Evolutionary conservation across 2,113 vertebrate species (phyloP).

Genomic region (Microtus richardsoni): DNA sequence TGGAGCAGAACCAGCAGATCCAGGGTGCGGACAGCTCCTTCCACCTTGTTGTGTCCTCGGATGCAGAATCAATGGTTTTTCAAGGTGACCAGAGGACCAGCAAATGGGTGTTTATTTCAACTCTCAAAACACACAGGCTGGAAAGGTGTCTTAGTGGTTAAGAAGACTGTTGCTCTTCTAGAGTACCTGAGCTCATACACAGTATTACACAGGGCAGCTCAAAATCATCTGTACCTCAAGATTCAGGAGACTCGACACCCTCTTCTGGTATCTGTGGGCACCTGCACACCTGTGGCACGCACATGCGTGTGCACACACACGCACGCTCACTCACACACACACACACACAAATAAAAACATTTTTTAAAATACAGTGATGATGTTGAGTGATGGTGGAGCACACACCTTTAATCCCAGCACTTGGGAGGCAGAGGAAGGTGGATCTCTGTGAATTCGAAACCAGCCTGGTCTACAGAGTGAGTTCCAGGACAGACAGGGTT

Average conservation of each 20-base stretch:
- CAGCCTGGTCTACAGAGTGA: background rate
- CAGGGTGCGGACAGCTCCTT: rapidly evolving
- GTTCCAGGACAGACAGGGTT: background rate
- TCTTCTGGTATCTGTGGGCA: background rate
- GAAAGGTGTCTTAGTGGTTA: background rate
- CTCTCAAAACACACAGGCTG: background rate
- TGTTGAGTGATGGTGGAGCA: background rate
- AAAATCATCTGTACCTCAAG: background rate
- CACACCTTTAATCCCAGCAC: background rate
- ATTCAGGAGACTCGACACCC: background rate
- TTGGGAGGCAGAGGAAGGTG: background rate
- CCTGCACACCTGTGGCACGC: background rate
- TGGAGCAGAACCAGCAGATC: background rate
- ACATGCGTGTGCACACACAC: too few species aligned
- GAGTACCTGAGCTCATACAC: background rate
- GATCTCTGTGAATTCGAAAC: background rate
- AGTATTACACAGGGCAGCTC: background rate
- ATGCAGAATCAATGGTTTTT: background rate
- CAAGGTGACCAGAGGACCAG: background rate
- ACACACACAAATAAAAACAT: background rate
- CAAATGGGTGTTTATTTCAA: background rate
- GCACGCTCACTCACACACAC: background rate
- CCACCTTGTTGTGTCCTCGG: background rate
- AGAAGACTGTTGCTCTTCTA: background rate
- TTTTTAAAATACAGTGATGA: background rate